Evolutionary conservation across 2,888 invertebrate species (phyloP).

Genomic region (Archips crataeganus): DNA sequence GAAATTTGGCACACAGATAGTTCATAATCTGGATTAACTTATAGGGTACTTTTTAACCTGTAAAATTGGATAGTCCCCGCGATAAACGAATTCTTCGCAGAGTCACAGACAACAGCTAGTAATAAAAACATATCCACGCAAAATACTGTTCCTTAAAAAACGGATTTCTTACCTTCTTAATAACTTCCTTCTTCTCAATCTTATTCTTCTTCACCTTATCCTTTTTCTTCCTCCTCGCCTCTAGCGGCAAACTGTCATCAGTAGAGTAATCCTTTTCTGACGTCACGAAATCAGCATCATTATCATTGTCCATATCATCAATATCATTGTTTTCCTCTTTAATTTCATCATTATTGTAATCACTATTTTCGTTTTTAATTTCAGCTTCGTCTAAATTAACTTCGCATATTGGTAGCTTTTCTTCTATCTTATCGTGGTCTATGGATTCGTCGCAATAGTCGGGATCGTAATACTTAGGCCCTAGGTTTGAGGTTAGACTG

Average conservation of each 20-base stretch:
- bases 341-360: conserved; percentile 18
- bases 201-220: conserved; percentile 38
- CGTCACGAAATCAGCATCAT: conserved; percentile 42
- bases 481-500: conserved; percentile 52
- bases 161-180: conserved; percentile 28
- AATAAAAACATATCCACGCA: too few species aligned
- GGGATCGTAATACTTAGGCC: conserved; percentile 45
- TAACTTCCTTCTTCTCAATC: conserved; percentile 35
- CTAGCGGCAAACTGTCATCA: conserved; percentile 65
- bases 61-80: too few species aligned
- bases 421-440: conserved; percentile 45
- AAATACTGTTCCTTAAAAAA: too few species aligned
- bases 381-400: conserved; percentile 43
- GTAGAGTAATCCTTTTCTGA: conserved; percentile 57
- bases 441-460: conserved; percentile 54
- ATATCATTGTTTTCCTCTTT: conserved; percentile 48
- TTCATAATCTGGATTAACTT: too few species aligned
- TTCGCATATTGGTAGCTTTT: conserved; percentile 15
- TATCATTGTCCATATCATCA: conserved; percentile 40
- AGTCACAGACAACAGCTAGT: too few species aligned
- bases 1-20: too few species aligned
- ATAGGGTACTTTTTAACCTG: too few species aligned
- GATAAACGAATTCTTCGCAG: too few species aligned
- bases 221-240: conserved; percentile 51
- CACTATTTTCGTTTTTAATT: conserved; percentile 45